Conservation (phyloP, 1,140 invertebrate species). For the Apolygus lucorum region DNA sequence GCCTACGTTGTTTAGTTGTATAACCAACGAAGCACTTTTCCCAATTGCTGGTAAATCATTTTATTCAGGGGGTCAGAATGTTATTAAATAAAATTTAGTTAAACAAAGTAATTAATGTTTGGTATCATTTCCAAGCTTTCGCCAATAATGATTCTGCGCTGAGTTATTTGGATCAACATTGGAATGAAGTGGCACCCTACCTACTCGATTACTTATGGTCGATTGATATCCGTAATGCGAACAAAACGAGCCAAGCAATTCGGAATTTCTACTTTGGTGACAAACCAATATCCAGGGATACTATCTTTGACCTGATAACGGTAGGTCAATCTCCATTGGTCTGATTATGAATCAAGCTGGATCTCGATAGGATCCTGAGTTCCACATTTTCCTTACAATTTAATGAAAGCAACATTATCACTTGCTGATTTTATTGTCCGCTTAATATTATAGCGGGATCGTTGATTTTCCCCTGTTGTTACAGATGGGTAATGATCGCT, state of each 20-base stretch:
- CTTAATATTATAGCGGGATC: not conserved
- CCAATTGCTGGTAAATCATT: constrained; percentile 41
- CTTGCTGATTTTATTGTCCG: too few relatives aligned
- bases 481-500: not conserved
- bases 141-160: not conserved
- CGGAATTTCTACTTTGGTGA: not conserved
- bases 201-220: not conserved
- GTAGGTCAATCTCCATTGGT: too few relatives aligned
- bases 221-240: not conserved
- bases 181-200: not conserved
- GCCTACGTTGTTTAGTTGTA: constrained; percentile 39
- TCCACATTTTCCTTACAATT: too few relatives aligned
- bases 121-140: not conserved
- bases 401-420: too few relatives aligned
- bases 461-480: not conserved
- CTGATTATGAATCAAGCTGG: too few relatives aligned
- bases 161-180: not conserved
- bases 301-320: not conserved
- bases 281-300: not conserved
- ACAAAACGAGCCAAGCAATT: not conserved
- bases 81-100: too few relatives aligned
- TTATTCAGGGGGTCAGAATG: not conserved
- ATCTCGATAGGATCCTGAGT: too few relatives aligned
- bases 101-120: not conserved
- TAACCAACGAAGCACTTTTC: constrained; percentile 39